Evolutionary conservation across 1,140 invertebrate genomes (phyloP).

Genomic region (Drosophila lini): DNA sequence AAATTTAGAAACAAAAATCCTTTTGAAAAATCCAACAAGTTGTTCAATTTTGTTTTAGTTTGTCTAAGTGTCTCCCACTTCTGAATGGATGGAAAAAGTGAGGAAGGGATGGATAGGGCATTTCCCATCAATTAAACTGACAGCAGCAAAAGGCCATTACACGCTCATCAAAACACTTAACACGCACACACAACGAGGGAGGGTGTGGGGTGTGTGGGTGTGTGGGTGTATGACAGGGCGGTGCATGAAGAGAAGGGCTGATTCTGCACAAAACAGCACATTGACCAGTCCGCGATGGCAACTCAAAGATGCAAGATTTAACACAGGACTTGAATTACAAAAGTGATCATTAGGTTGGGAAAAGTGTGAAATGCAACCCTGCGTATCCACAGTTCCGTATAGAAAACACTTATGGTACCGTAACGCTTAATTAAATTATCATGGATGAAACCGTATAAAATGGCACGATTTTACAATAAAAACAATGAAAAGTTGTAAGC

Average conservation of each 20-base stretch:
- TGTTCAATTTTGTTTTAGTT: background rate
- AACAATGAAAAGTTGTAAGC: background rate
- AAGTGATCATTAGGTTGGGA: background rate
- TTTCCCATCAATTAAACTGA: conserved; percentile 69
- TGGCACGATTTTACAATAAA: background rate
- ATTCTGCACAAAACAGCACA: background rate
- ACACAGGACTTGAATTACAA: background rate
- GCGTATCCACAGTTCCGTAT: background rate
- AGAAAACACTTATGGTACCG: background rate
- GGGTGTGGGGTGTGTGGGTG: background rate
- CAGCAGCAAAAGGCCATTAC: conserved; percentile 60
- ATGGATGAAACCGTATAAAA: background rate
- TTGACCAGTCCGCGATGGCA: background rate
- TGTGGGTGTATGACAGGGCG: background rate
- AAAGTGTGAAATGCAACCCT: background rate
- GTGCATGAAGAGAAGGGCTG: background rate
- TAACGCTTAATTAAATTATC: background rate
- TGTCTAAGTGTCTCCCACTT: background rate
- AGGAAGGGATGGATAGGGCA: conserved; percentile 12
- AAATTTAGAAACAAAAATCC: background rate
- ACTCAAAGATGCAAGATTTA: background rate
- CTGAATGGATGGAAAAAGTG: background rate
- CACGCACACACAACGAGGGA: conserved; percentile 5
- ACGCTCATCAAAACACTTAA: conserved; percentile 73
- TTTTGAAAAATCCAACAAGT: background rate